A percentile compares a stretch with the other conserved stretches of the same genome.
These are phyloP conservation scores for Eumerus sabulonum DNA, from an alignment of 2,888 invertebrate genomes.

Conservation along the genomic window DNA sequence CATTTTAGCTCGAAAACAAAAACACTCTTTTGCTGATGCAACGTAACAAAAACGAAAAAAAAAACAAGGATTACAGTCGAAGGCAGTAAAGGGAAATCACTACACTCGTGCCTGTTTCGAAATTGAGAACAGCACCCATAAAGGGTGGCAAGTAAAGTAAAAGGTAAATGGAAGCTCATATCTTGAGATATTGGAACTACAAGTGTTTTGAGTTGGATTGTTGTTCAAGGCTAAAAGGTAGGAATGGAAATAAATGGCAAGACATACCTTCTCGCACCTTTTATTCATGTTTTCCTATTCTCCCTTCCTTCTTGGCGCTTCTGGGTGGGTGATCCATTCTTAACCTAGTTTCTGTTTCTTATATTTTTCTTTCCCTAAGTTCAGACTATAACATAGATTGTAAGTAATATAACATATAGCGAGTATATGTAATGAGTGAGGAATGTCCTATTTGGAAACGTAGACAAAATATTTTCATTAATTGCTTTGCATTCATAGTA, in stretches of 20 bases:
- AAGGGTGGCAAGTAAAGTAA: background rate
- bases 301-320: conserved; percentile 12
- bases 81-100: conserved; percentile 19
- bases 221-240: conserved; percentile 21
- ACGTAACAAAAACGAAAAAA: background rate
- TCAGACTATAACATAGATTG: too few relatives aligned
- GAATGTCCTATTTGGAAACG: too few relatives aligned
- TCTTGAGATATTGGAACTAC: conserved; percentile 31
- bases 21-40: conserved; percentile 14
- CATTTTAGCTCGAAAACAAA: conserved; percentile 1
- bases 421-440: too few relatives aligned
- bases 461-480: too few relatives aligned
- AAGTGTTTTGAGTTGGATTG: conserved; percentile 23
- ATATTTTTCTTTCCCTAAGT: too few relatives aligned
- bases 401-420: too few relatives aligned
- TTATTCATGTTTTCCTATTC: conserved; percentile 15
- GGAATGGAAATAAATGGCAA: background rate
- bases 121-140: conserved; percentile 21
- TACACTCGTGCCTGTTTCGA: conserved; percentile 15
- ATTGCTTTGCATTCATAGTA: too few relatives aligned
- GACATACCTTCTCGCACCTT: conserved; percentile 9
- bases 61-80: too few relatives aligned
- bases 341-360: conserved; percentile 14
- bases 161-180: conserved; percentile 18
- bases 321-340: conserved; percentile 3